These are phyloP conservation scores for Drosophila auraria DNA, from an alignment of 1,140 invertebrate genomes.

Conservation along the genomic window DNA sequence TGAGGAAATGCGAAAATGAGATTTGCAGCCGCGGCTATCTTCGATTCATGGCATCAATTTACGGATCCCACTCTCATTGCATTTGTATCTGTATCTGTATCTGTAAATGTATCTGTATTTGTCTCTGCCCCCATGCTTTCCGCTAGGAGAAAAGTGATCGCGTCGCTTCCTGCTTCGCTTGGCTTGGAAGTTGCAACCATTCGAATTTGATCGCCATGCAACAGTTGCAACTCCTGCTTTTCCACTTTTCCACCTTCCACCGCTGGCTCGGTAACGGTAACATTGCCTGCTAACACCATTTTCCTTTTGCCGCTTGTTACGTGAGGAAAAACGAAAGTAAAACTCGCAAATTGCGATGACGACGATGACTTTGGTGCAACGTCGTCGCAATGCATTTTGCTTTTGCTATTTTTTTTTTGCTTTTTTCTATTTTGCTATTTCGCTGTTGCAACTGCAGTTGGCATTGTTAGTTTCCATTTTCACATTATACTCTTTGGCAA, in stretches of 20 bases:
- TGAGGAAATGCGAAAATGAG: slow-evolving; percentile 41
- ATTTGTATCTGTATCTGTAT: background rate
- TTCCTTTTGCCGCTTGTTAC: slow-evolving; percentile 77
- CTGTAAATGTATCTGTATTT: background rate
- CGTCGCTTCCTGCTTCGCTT: slow-evolving; percentile 69
- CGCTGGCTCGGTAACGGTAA: slow-evolving; percentile 53
- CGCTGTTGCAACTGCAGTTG: slow-evolving; percentile 63
- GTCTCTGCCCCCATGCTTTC: slow-evolving; percentile 11
- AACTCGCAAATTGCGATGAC: slow-evolving; percentile 59
- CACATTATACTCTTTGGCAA: slow-evolving; percentile 45
- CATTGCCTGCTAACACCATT: slow-evolving; percentile 83
- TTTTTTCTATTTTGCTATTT: slow-evolving; percentile 2
- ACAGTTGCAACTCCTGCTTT: slow-evolving; percentile 32
- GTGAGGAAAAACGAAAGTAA: slow-evolving; percentile 81
- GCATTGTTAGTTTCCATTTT: slow-evolving; percentile 77
- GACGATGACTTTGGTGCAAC: slow-evolving; percentile 68
- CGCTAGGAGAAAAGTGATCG: slow-evolving; percentile 32
- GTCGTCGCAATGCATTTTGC: slow-evolving; percentile 47
- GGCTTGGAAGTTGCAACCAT: slow-evolving; percentile 36
- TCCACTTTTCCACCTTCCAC: background rate
- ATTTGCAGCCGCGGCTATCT: slow-evolving; percentile 21
- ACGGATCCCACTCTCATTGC: slow-evolving; percentile 9
- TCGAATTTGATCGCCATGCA: slow-evolving; percentile 66
- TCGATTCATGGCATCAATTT: slow-evolving; percentile 46
- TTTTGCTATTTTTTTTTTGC: slow-evolving; percentile 12